Evolutionary conservation across 2,888 invertebrate genomes (phyloP).

Genomic region (Polydrusus tereticollis): DNA sequence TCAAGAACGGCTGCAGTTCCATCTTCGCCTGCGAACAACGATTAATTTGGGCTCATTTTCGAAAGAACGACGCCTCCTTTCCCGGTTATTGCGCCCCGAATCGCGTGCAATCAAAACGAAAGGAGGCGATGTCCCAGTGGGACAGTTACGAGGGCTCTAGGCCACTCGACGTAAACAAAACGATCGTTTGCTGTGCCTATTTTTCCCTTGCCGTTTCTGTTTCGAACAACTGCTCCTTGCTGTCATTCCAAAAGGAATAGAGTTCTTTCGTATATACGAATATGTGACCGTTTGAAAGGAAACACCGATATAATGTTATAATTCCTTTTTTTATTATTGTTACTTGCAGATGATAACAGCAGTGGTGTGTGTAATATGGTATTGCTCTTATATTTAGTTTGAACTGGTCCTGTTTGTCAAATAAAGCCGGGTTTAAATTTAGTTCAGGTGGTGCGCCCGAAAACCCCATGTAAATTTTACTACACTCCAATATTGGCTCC

Average conservation of each 20-base stretch:
- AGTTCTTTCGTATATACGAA: neutral
- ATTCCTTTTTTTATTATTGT: too few species aligned
- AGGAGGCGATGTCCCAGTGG: constrained; percentile 36
- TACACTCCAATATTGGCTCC: too few species aligned
- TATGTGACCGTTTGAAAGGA: neutral
- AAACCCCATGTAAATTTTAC: too few species aligned
- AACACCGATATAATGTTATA: neutral
- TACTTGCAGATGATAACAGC: too few species aligned
- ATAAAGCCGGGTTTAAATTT: too few species aligned
- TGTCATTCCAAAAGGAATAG: constrained; percentile 5
- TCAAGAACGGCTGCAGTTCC: constrained; percentile 12
- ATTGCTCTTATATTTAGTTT: too few species aligned
- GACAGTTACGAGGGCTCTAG: constrained; percentile 31
- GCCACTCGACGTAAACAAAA: constrained; percentile 37
- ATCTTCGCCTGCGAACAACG: constrained; percentile 34
- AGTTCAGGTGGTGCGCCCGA: too few species aligned
- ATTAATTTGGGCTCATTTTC: constrained; percentile 36
- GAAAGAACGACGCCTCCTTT: constrained; percentile 23
- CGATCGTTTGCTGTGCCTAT: constrained; percentile 21
- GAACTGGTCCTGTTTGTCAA: too few species aligned
- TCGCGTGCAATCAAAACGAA: constrained; percentile 40
- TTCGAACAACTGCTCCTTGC: constrained; percentile 21
- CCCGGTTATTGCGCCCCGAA: constrained; percentile 26
- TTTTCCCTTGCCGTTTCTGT: constrained; percentile 19
- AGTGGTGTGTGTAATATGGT: too few species aligned